Evolutionary conservation across 2,888 invertebrate genomes (phyloP).

Genomic region (Synergus itoensis): DNA sequence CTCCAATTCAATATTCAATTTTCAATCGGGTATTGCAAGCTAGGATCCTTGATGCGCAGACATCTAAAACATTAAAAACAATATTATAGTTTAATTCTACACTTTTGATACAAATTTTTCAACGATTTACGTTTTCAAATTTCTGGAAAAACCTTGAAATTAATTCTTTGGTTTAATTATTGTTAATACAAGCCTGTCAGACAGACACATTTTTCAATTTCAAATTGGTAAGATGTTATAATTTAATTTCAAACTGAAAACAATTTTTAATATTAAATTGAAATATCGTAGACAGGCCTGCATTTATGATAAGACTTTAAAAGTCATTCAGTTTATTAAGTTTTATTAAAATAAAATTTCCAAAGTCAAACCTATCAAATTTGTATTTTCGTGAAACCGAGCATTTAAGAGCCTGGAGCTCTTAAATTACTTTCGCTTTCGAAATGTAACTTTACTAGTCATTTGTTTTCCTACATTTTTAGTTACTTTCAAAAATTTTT

Average conservation of each 20-base stretch:
- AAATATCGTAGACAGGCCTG: not conserved
- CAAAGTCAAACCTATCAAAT: not conserved
- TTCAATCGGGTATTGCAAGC: not conserved
- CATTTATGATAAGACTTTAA: not conserved
- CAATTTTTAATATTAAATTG: not conserved
- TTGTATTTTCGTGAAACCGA: conserved; percentile 7
- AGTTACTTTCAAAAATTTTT: not conserved
- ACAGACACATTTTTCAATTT: not conserved
- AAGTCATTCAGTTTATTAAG: not conserved
- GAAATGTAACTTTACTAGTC: conserved; percentile 30
- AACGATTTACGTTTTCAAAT: not conserved
- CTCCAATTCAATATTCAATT: not conserved
- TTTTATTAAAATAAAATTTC: not conserved
- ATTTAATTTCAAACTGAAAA: not conserved
- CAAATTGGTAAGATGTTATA: no score
- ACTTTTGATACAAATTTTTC: not conserved
- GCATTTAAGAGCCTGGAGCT: not conserved
- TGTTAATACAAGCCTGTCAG: not conserved
- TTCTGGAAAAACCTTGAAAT: not conserved
- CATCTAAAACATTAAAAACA: not conserved
- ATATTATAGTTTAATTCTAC: not conserved
- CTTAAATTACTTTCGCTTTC: not conserved
- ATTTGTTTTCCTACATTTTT: not conserved
- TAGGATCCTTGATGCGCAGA: not conserved
- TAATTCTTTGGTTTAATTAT: not conserved